Evolutionary conservation across 2,113 vertebrate species (phyloP).

Genomic region (Tragelaphus scriptus): DNA sequence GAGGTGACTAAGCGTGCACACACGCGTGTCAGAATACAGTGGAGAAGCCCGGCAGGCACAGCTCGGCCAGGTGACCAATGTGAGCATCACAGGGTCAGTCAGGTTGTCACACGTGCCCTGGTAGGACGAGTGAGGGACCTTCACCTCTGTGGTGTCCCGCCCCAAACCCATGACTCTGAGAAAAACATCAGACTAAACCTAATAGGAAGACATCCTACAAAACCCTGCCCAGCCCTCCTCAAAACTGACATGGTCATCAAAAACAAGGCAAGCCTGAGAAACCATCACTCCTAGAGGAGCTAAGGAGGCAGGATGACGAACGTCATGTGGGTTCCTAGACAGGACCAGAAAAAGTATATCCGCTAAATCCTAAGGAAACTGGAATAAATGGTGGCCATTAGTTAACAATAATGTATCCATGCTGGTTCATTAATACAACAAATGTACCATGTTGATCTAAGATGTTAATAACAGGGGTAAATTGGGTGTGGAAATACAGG

Average conservation of each 20-base stretch:
- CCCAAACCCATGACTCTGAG: not conserved
- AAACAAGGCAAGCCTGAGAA: not conserved
- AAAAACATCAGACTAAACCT: not conserved
- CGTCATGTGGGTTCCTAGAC: accelerated
- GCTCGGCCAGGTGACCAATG: not conserved
- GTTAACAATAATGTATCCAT: not conserved
- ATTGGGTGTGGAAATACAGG: not conserved
- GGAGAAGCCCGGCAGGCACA: not conserved
- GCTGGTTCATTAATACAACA: too few relatives aligned
- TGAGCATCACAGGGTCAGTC: accelerated
- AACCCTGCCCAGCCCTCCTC: not conserved
- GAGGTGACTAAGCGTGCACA: not conserved
- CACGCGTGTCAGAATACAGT: not conserved
- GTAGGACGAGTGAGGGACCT: accelerated
- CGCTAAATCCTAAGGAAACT: not conserved
- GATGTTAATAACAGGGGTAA: not conserved
- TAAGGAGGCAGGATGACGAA: not conserved
- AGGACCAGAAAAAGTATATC: accelerated
- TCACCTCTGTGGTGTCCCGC: not conserved
- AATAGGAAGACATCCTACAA: not conserved
- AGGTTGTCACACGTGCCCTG: accelerated
- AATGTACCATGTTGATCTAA: accelerated
- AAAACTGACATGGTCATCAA: not conserved
- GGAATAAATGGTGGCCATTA: not conserved
- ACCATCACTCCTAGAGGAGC: not conserved